Conservation (phyloP, 2,797 vertebrate genomes). For the Emys orbicularis region DNA sequence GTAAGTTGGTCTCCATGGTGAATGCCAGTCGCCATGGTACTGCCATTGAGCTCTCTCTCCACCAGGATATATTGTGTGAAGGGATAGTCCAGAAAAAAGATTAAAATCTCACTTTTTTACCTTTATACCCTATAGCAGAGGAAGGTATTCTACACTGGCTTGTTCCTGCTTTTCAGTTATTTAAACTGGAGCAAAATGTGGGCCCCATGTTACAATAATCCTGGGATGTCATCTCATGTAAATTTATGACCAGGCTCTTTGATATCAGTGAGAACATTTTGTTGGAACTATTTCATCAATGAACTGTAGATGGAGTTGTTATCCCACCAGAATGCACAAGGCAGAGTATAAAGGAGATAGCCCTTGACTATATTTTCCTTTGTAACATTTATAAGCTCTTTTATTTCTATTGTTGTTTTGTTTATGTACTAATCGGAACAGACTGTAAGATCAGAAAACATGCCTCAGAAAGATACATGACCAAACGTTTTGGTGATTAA, state of each 20-base stretch:
- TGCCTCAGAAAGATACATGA: background rate
- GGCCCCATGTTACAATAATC: background rate
- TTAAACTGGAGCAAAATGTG: background rate
- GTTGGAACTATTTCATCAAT: conserved; percentile 59
- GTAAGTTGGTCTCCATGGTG: background rate
- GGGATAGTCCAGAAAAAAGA: background rate
- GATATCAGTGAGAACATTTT: background rate
- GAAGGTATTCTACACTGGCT: background rate
- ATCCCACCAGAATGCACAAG: conserved; percentile 45
- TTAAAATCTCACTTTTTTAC: background rate
- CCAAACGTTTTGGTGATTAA: background rate
- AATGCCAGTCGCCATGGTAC: background rate
- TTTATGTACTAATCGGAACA: conserved; percentile 29
- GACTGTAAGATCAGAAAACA: background rate
- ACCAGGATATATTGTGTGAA: background rate
- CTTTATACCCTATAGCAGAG: background rate
- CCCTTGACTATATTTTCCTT: background rate
- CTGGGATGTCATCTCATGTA: background rate
- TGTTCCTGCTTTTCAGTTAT: background rate
- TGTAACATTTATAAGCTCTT: background rate
- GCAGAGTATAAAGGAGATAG: conserved; percentile 31
- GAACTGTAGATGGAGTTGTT: conserved; percentile 79
- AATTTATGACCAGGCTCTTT: background rate
- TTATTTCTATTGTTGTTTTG: background rate
- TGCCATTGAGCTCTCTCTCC: background rate